phyloP scores from a whole-genome alignment of 2,113 vertebrate species.

The Pseudorectes ferrugineus region DNA sequence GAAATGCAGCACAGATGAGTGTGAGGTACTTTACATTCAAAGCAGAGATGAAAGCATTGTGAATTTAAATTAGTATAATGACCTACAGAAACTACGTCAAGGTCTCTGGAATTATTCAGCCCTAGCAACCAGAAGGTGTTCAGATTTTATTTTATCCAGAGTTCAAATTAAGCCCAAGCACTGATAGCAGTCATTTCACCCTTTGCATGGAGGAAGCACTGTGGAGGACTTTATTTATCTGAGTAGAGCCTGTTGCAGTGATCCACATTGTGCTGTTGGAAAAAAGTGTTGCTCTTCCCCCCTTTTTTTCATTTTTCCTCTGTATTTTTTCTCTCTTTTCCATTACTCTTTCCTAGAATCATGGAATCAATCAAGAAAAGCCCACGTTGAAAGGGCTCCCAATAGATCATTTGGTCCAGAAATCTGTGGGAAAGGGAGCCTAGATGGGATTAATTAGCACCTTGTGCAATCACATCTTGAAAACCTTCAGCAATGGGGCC shows the following conservation, averaged over 20 bases:
- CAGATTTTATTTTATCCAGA: conserved; percentile 11
- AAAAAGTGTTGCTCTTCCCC: background rate
- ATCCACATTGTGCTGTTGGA: background rate
- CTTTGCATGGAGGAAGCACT: background rate
- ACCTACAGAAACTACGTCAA: conserved; percentile 40
- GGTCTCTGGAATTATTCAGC: conserved; percentile 47
- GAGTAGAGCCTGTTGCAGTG: background rate
- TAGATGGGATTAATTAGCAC: background rate
- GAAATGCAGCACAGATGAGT: background rate
- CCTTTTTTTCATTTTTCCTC: accelerated
- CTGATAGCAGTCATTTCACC: background rate
- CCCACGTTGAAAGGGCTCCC: accelerated
- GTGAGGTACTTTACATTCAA: conserved; percentile 14
- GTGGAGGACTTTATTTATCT: background rate
- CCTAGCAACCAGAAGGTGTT: conserved; percentile 8
- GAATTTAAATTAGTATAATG: conserved; percentile 57
- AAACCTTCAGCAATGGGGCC: background rate
- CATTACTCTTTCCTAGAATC: background rate
- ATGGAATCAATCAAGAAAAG: background rate
- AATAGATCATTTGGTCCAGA: background rate
- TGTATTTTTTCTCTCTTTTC: background rate
- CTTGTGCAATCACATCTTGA: background rate
- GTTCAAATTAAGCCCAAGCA: background rate
- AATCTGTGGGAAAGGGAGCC: background rate
- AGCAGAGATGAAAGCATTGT: conserved; percentile 41